Evolutionary conservation across 2,113 vertebrate species (phyloP).

Genomic region (Apeltes quadracus): DNA sequence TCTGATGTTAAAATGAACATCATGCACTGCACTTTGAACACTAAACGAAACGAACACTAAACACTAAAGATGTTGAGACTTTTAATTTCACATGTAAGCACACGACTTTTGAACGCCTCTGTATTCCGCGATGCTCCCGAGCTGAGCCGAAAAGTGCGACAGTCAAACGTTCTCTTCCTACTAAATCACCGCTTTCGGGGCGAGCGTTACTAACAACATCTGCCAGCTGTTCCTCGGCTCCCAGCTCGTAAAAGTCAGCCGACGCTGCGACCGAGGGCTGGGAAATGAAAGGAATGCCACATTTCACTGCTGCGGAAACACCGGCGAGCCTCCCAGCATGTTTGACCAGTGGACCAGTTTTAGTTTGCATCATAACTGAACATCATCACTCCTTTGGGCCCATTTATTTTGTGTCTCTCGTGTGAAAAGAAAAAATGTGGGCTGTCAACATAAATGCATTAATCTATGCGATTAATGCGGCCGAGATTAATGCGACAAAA

Average conservation of each 20-base stretch:
- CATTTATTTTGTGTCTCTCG: no score
- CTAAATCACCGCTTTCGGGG: slow-evolving; percentile 6
- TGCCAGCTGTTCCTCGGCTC: slow-evolving; percentile 35
- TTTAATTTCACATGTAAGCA: neutral
- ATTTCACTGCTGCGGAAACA: neutral
- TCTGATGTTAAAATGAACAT: neutral
- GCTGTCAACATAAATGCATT: no score
- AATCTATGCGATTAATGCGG: no score
- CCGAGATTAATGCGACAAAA: no score
- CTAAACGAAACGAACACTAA: no score
- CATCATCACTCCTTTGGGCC: no score
- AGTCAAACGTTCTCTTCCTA: slow-evolving; percentile 18
- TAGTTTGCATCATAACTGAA: no score
- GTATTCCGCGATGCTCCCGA: neutral
- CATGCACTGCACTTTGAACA: no score
- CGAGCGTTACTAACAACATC: slow-evolving; percentile 44
- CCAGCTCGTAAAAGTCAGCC: neutral
- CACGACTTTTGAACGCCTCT: neutral
- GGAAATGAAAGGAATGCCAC: neutral
- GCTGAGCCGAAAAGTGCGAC: neutral
- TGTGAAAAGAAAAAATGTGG: no score
- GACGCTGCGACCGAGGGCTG: neutral
- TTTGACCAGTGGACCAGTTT: no score
- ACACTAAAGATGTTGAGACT: no score
- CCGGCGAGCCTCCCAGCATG: neutral